These are phyloP conservation scores for Drosophila ustulata DNA, from an alignment of 2,888 invertebrate species.

Conservation along the genomic window DNA sequence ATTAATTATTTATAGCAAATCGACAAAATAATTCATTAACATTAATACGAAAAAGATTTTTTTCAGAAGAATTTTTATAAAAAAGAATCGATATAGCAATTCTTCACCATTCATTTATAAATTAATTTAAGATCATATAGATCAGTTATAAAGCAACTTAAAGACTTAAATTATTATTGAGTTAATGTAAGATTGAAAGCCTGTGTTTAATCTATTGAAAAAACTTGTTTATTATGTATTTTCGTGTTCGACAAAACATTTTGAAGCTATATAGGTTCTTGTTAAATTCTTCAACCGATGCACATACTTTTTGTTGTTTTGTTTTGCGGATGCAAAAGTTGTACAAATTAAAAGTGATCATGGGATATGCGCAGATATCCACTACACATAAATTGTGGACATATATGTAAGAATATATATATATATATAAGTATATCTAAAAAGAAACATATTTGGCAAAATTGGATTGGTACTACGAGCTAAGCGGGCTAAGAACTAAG, in stretches of 20 bases:
- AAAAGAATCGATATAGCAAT: no score
- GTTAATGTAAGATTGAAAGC: neutral
- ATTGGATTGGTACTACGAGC: constrained; percentile 67
- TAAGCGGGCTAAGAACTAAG: constrained; percentile 54
- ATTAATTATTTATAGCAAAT: no score
- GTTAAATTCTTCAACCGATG: constrained; percentile 36
- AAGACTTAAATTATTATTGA: no score
- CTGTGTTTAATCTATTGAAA: constrained; percentile 31
- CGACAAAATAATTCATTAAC: no score
- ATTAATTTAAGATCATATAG: no score
- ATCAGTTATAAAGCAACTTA: no score
- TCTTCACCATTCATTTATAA: no score
- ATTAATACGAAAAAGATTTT: no score
- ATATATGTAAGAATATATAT: constrained; percentile 17
- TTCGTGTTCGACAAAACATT: constrained; percentile 38
- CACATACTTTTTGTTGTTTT: constrained; percentile 1
- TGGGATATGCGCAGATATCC: constrained; percentile 33
- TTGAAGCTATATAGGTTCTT: constrained; percentile 49
- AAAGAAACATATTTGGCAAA: constrained; percentile 76
- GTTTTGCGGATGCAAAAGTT: neutral
- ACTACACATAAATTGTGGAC: constrained; percentile 13
- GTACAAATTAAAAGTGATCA: constrained; percentile 18
- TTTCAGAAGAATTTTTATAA: no score
- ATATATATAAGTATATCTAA: constrained; percentile 33
- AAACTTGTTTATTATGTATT: constrained; percentile 48